Evolutionary conservation across 2,113 vertebrate species (phyloP), one percentile per base, ranked within the genome.

Genomic region (Monopterus albus): DNA sequence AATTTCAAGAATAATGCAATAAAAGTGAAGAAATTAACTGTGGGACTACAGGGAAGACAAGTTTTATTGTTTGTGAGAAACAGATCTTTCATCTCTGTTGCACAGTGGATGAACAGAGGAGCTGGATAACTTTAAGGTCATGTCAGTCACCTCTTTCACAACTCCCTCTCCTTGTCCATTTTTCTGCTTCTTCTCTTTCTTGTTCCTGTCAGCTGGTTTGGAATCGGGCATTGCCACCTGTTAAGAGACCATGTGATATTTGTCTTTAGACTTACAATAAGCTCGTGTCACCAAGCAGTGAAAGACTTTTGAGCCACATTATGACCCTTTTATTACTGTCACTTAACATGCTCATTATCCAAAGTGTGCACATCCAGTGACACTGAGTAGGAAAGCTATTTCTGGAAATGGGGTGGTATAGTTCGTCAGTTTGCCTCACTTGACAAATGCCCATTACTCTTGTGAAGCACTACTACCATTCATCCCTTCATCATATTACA

Each of bases 111-210:
- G 31, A 42, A 25, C 4, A 58, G 11, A 2, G 12, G 25, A 17
- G 17, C 12, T 46, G n/a, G 2, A 52, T 35, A 43, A 33, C 25
- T 1, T 56, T 13, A 49, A 5, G 3, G 6, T 20, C n/a, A 50
- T 38, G 45, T 31, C 35, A 43, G 6, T 82, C 78, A 97, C 95
- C 88, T 95, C 81, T 13, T 70, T 82, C 5, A 3, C 6, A 7
- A 64, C 55, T 13, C 5, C 75, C 2, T 50, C 75, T 69, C 40
- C 51, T 70, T 62, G 60, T 1, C 31, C 72, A 78, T 82, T 93
- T 1, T 81, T 75, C 51, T 82, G 87, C 51, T 91, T 80, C 70
- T 90, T 88, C 51, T 91, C 79, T 68, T 90, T 88, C 46, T 83
- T 91, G 61, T 83, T 87, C 39, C 40, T 72, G 29, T 88, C 87